A percentile compares a stretch with the other conserved stretches of the same genome.
phyloP scores from a whole-genome alignment of 2,888 invertebrate genomes.

The Hirtodrosophila trivittata region DNA sequence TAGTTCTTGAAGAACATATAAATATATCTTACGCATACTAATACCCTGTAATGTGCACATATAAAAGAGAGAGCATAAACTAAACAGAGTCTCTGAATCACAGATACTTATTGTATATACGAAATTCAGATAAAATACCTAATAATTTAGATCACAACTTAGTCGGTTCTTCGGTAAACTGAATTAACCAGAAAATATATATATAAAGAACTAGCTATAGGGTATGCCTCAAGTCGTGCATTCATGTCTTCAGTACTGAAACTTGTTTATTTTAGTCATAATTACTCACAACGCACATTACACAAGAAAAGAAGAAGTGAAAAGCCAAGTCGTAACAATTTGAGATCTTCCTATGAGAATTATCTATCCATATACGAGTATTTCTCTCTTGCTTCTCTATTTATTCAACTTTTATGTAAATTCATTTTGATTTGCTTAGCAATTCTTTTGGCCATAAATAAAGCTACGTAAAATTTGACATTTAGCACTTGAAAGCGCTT shows the following conservation, averaged over 20 bases:
- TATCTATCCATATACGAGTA: background rate
- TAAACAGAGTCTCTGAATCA: no score
- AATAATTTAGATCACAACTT: no score
- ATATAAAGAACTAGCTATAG: no score
- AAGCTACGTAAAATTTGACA: conserved; percentile 51
- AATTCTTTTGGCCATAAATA: conserved; percentile 46
- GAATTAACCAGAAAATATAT: no score
- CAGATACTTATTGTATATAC: no score
- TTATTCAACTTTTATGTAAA: conserved; percentile 61
- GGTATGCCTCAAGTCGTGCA: background rate
- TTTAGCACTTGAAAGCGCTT: conserved; percentile 59
- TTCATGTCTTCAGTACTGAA: background rate
- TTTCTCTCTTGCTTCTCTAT: conserved; percentile 21
- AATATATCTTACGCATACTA: no score
- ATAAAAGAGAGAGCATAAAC: no score
- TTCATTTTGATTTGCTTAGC: conserved; percentile 47
- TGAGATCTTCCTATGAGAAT: conserved; percentile 8
- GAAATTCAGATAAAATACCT: no score
- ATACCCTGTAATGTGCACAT: no score
- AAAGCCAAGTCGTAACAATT: conserved; percentile 11
- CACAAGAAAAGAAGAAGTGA: conserved; percentile 33
- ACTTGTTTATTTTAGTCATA: conserved; percentile 34
- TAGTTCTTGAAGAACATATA: no score
- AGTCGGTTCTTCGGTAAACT: no score
- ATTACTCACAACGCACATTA: conserved; percentile 44